Percentiles rank a stretch among this genome's conserved stretches.
phyloP scores from a whole-genome alignment of 23 tunicate species.

The Phallusia fumigata region DNA sequence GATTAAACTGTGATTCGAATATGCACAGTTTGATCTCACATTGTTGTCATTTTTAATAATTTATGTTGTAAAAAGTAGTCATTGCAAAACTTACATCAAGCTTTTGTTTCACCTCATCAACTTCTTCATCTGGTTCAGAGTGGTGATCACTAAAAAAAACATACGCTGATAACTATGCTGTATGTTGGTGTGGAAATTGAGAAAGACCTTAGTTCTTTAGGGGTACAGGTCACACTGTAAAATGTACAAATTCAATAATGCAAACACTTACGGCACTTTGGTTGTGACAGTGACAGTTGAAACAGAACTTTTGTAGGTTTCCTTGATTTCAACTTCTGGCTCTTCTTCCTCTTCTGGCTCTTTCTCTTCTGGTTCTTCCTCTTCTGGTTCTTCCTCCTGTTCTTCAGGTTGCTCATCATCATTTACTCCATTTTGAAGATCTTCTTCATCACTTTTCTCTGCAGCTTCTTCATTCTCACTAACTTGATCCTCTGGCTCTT shows the following conservation, averaged over 20 bases:
- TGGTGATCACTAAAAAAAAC: background rate
- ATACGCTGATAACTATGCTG: too few species aligned
- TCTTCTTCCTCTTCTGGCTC: slow-evolving; percentile 26
- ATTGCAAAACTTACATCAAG: slow-evolving; percentile 40
- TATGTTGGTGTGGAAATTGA: too few species aligned
- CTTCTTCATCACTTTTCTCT: slow-evolving; percentile 12
- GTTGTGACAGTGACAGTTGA: slow-evolving; percentile 52
- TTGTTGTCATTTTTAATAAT: too few species aligned
- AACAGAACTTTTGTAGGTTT: slow-evolving; percentile 33
- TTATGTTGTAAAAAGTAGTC: background rate
- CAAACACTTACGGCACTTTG: slow-evolving; percentile 2
- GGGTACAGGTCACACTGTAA: too few species aligned
- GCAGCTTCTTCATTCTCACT: slow-evolving; percentile 13
- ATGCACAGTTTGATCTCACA: too few species aligned
- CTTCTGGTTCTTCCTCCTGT: slow-evolving; percentile 12
- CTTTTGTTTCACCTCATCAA: slow-evolving; percentile 53
- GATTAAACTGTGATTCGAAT: too few species aligned
- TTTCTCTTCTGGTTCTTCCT: slow-evolving; percentile 37
- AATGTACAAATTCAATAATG: background rate
- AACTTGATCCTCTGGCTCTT: slow-evolving; percentile 14
- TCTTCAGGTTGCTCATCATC: slow-evolving; percentile 36
- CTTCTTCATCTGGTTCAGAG: slow-evolving; percentile 25
- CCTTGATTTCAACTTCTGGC: slow-evolving; percentile 7
- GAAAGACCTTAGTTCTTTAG: too few species aligned
- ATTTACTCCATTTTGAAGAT: background rate